A percentile compares a stretch with the other conserved stretches of the same genome.
These are phyloP conservation scores for Erythrocercus mccallii DNA, from an alignment of 2,113 vertebrate genomes.

Conservation along the genomic window DNA sequence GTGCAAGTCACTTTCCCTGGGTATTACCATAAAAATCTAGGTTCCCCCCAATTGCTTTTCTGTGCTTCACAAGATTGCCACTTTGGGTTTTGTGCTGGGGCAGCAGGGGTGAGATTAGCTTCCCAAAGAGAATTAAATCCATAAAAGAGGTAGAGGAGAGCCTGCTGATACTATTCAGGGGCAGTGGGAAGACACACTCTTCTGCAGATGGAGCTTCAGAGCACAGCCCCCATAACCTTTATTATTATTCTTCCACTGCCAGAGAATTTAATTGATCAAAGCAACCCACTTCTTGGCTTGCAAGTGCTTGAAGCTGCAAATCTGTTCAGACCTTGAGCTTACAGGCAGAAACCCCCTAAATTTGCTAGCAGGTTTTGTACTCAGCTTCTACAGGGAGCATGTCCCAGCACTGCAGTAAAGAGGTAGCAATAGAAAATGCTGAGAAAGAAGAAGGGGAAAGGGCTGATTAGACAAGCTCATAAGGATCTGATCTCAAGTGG, in stretches of 20 bases:
- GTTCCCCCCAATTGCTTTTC: slow-evolving; percentile 41
- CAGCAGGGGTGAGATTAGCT: slow-evolving; percentile 56
- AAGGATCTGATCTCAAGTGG: not conserved
- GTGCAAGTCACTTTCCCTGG: slow-evolving; percentile 31
- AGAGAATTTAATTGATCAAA: slow-evolving; percentile 64
- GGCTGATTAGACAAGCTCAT: not conserved
- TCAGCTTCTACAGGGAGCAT: not conserved
- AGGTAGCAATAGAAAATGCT: not conserved
- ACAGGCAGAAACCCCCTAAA: not conserved
- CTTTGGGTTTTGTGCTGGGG: slow-evolving; percentile 50
- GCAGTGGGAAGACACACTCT: slow-evolving; percentile 41
- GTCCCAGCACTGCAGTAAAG: not conserved
- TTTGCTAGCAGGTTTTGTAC: not conserved
- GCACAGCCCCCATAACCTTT: not conserved
- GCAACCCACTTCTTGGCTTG: slow-evolving; percentile 44
- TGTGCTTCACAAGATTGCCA: slow-evolving; percentile 53
- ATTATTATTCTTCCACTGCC: slow-evolving; percentile 37
- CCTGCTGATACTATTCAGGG: slow-evolving; percentile 54
- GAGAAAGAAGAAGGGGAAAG: not conserved
- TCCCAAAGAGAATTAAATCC: slow-evolving; percentile 57
- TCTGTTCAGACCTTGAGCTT: slow-evolving; percentile 1
- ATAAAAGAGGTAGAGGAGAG: slow-evolving; percentile 28
- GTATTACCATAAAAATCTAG: slow-evolving; percentile 41
- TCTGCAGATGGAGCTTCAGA: slow-evolving; percentile 31
- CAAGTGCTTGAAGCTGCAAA: slow-evolving; percentile 34